These are phyloP conservation scores for Alviniconcha strummeri DNA, from an alignment of 2,888 invertebrate genomes.

Conservation along the genomic window DNA sequence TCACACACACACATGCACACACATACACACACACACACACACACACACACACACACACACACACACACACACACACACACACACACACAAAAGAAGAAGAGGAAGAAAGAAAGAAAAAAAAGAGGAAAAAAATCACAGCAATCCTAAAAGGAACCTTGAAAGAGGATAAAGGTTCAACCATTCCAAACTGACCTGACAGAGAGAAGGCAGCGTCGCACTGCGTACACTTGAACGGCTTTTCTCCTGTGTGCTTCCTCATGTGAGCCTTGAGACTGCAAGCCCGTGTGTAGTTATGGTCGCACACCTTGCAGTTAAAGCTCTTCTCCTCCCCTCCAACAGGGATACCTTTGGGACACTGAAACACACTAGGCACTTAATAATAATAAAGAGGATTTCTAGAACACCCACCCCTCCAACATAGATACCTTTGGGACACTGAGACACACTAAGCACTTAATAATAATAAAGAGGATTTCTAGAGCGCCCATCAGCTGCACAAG, in stretches of 20 bases:
- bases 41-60: not conserved
- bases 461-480: too few relatives aligned
- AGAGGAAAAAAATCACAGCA: too few relatives aligned
- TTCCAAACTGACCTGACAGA: constrained; percentile 22
- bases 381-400: too few relatives aligned
- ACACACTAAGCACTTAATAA: not conserved
- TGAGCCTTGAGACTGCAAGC: constrained; percentile 32
- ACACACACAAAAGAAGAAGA: too few relatives aligned
- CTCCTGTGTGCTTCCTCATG: constrained; percentile 32
- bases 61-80: too few relatives aligned
- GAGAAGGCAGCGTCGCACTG: constrained; percentile 30
- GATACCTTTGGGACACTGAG: not conserved
- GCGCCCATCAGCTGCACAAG: too few relatives aligned
- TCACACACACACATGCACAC: not conserved
- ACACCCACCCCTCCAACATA: not conserved
- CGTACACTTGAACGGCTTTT: constrained; percentile 26
- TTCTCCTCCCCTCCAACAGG: not conserved
- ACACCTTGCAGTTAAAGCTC: constrained; percentile 15
- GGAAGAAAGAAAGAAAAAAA: too few relatives aligned
- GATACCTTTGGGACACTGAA: not conserved
- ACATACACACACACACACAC: not conserved
- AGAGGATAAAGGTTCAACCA: too few relatives aligned
- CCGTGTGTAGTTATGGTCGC: constrained; percentile 23
- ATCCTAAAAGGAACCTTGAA: too few relatives aligned
- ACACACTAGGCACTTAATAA: not conserved